Percentiles rank a stretch among this genome's conserved stretches.
phyloP scores from a whole-genome alignment of 2,113 vertebrate species.

The Grammomys surdaster region DNA sequence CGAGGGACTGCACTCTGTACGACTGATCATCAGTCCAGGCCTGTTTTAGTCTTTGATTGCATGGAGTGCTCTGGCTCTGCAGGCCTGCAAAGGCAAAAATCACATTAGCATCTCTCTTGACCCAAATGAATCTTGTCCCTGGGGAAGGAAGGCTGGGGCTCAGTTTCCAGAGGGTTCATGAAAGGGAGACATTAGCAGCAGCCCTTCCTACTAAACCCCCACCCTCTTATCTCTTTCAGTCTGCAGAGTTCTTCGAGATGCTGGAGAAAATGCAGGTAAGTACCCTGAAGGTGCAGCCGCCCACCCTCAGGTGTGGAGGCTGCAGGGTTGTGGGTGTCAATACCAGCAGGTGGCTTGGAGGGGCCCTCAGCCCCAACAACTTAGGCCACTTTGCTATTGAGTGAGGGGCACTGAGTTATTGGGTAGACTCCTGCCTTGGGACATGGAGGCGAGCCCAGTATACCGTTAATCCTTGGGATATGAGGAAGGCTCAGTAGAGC shows the following conservation, averaged over 20 bases:
- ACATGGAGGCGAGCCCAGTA: not conserved
- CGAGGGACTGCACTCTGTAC: not conserved
- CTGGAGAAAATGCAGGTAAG: conserved; percentile 97
- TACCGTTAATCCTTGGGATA: not conserved
- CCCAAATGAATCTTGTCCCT: conserved; percentile 49
- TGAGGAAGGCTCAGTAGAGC: not conserved
- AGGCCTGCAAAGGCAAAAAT: conserved; percentile 63
- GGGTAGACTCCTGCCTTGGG: not conserved
- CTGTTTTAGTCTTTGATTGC: not conserved
- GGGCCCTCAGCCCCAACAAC: not conserved
- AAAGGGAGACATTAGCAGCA: not conserved
- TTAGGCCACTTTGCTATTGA: not conserved
- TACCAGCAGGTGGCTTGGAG: not conserved
- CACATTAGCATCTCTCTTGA: conserved; percentile 69
- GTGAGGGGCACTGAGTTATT: not conserved
- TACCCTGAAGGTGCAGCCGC: not conserved
- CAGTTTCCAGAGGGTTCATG: not conserved
- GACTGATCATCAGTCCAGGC: not conserved
- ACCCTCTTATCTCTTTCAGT: conserved; percentile 88
- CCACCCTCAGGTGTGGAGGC: not conserved
- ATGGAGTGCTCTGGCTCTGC: conserved; percentile 7
- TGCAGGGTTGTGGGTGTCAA: not conserved
- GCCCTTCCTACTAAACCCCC: not conserved
- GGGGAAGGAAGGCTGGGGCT: conserved; percentile 50
- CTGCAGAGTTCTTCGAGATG: conserved; percentile 95